phyloP scores from a whole-genome alignment of 1,140 invertebrate genomes.

The Trichonephila inaurata region DNA sequence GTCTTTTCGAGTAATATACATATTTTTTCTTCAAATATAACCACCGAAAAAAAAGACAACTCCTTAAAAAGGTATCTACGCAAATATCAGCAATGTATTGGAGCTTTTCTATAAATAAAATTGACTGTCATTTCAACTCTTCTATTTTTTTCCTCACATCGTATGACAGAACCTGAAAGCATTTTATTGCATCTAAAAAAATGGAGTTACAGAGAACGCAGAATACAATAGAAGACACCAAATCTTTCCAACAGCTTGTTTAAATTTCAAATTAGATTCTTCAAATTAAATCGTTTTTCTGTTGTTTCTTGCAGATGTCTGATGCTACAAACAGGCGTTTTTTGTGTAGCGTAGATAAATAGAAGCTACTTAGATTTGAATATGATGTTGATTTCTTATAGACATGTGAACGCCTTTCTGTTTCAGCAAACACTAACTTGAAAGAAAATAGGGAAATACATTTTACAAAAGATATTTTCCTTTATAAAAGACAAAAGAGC shows the following conservation, averaged over 20 bases:
- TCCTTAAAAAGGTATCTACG: not conserved
- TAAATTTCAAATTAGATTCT: constrained; percentile 17
- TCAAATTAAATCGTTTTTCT: constrained; percentile 14
- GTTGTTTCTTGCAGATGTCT: not conserved
- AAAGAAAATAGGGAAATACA: not conserved
- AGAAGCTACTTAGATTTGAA: not conserved
- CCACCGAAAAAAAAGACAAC: not conserved
- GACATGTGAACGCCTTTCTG: not conserved
- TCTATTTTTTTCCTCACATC: not conserved
- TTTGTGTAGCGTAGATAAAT: not conserved
- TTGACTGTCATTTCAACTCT: not conserved
- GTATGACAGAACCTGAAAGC: not conserved
- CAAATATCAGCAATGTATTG: not conserved
- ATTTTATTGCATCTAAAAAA: constrained; percentile 3
- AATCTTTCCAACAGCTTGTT: not conserved
- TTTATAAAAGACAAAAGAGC: not conserved
- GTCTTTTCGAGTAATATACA: too few relatives aligned
- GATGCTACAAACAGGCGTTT: not conserved
- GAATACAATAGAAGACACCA: constrained; percentile 11
- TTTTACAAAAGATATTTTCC: not conserved
- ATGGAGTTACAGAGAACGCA: not conserved
- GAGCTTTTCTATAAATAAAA: not conserved
- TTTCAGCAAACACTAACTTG: not conserved
- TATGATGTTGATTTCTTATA: too few relatives aligned
- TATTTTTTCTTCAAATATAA: too few relatives aligned